These are phyloP conservation scores for Pollenia labialis DNA, from an alignment of 2,888 invertebrate species.

Conservation along the genomic window DNA sequence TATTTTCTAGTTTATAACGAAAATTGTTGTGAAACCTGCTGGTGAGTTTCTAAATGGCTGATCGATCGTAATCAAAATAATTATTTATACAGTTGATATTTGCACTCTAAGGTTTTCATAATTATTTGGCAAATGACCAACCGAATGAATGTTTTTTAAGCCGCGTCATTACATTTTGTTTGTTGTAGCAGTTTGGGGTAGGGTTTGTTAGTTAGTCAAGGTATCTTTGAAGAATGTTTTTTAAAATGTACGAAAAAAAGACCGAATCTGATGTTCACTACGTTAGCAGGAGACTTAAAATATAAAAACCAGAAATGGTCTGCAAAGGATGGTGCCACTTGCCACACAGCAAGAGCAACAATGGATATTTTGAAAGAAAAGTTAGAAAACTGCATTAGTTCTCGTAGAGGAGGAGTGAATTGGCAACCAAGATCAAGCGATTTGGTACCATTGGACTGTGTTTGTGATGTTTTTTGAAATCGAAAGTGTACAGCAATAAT, in stretches of 20 bases:
- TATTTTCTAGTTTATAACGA: not conserved
- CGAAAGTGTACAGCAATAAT: too few species aligned
- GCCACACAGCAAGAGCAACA: too few species aligned
- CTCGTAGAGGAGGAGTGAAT: too few species aligned
- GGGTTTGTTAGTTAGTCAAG: constrained; percentile 19
- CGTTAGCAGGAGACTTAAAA: too few species aligned
- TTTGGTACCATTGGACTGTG: too few species aligned
- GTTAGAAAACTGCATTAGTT: too few species aligned
- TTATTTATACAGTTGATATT: constrained; percentile 3
- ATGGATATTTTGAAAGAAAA: too few species aligned
- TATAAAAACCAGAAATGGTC: too few species aligned
- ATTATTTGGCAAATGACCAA: constrained; percentile 24
- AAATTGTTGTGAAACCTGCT: not conserved
- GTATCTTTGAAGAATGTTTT: not conserved
- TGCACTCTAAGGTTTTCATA: not conserved
- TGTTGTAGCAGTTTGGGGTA: not conserved
- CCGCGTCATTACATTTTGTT: not conserved
- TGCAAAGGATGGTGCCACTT: too few species aligned
- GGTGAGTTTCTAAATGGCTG: not conserved
- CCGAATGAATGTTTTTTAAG: not conserved
- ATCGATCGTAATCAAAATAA: not conserved
- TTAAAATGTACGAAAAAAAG: not conserved
- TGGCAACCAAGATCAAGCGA: too few species aligned
- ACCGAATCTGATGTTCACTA: too few species aligned
- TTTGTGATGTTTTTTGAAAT: too few species aligned